Evolutionary conservation across 2,888 invertebrate species (phyloP).

Genomic region (Platerodrilus igneus): DNA sequence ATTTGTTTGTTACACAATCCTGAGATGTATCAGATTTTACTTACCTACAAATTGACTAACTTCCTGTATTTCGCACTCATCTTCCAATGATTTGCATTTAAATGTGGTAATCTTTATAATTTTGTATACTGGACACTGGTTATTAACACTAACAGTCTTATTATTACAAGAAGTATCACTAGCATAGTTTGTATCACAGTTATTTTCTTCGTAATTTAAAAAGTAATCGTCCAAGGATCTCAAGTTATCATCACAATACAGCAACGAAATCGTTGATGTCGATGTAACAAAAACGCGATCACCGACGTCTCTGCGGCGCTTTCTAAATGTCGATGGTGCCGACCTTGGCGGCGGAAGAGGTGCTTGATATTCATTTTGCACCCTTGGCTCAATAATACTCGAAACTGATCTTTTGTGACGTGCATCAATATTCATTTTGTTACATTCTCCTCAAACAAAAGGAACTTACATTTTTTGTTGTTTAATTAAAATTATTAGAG

Average conservation of each 20-base stretch:
- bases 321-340: constrained; percentile 49
- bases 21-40: no score
- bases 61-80: constrained; percentile 43
- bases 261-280: constrained; percentile 53
- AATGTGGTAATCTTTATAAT: constrained; percentile 11
- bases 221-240: constrained; percentile 13
- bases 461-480: no score
- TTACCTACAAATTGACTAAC: constrained; percentile 44
- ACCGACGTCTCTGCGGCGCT: constrained; percentile 56
- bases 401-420: constrained; percentile 22
- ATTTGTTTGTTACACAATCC: no score
- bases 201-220: constrained; percentile 12
- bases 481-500: constrained; percentile 8
- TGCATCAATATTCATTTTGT: not conserved
- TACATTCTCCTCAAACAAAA: not conserved
- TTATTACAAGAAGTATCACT: constrained; percentile 7
- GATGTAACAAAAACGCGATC: constrained; percentile 59
- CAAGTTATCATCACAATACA: constrained; percentile 34
- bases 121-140: constrained; percentile 1
- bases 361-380: constrained; percentile 15
- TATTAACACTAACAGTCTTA: not conserved
- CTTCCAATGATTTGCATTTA: constrained; percentile 37
- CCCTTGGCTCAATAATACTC: constrained; percentile 9
- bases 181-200: constrained; percentile 18
- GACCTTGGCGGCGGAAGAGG: constrained; percentile 46